Conservation (phyloP, 2,113 vertebrate genomes). For the Shinisaurus crocodilurus region DNA sequence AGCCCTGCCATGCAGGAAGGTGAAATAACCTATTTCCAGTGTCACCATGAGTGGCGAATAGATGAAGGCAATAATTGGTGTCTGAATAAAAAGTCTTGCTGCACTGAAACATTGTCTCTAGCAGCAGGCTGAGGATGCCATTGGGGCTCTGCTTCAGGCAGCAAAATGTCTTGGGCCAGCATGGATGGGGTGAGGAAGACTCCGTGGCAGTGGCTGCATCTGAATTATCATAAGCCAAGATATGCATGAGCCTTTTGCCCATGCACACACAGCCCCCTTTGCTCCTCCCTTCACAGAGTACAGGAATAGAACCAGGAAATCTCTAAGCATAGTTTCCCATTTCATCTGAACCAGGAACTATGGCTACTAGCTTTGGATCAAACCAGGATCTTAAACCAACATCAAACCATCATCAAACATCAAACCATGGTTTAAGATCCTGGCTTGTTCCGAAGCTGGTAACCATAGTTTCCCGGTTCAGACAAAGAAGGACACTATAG, state of each 20-base stretch:
- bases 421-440: too few species aligned
- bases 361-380: neutral
- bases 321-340: neutral
- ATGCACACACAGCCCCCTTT: neutral
- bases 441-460: too few species aligned
- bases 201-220: neutral
- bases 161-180: neutral
- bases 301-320: neutral
- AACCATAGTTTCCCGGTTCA: too few species aligned
- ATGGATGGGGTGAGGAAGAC: too few species aligned
- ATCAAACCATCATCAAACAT: too few species aligned
- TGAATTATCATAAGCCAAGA: too few species aligned
- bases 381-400: neutral
- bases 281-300: neutral
- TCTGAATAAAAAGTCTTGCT: too few species aligned
- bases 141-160: neutral
- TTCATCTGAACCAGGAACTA: neutral
- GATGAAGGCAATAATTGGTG: neutral
- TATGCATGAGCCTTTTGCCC: too few species aligned
- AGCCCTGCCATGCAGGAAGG: neutral
- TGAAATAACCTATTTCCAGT: neutral
- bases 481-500: too few species aligned
- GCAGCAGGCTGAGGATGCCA: neutral
- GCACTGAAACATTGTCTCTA: neutral
- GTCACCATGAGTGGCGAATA: neutral